Conservation (phyloP, 1,140 invertebrate genomes). For the Metaphire vulgaris region DNA sequence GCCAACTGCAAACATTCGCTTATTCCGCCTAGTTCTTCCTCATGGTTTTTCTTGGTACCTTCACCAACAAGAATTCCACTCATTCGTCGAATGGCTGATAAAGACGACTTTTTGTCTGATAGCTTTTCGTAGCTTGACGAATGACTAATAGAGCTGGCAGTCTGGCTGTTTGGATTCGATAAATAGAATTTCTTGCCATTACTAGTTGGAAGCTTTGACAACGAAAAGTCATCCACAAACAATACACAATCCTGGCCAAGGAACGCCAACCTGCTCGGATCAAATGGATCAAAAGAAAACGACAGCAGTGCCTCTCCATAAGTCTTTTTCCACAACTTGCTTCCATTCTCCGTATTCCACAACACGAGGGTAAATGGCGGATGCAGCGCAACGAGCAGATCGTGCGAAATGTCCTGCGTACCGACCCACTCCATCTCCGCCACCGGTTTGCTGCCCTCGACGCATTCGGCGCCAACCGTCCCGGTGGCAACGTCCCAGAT, state of each 20-base stretch:
- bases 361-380: constrained; percentile 59
- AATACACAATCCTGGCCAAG: constrained; percentile 58
- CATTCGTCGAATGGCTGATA: constrained; percentile 34
- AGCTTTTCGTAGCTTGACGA: constrained; percentile 20
- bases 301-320: constrained; percentile 58
- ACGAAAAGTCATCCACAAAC: constrained; percentile 59
- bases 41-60: constrained; percentile 33
- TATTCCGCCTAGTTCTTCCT: constrained; percentile 1
- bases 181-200: constrained; percentile 61
- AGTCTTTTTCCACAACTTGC: constrained; percentile 61
- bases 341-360: constrained; percentile 61
- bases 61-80: constrained; percentile 47
- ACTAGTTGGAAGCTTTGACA: constrained; percentile 54
- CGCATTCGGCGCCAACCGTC: constrained; percentile 50
- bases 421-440: constrained; percentile 60
- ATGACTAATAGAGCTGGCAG: constrained; percentile 14
- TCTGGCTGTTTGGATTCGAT: constrained; percentile 44
- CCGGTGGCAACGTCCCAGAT: constrained; percentile 59
- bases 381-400: constrained; percentile 58
- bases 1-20: constrained; percentile 40
- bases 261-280: constrained; percentile 57
- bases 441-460: constrained; percentile 57
- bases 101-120: constrained; percentile 15
- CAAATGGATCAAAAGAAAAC: constrained; percentile 60
- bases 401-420: constrained; percentile 54